phyloP scores from a whole-genome alignment of 2,113 vertebrate genomes.

The Macroglossus sobrinus region DNA sequence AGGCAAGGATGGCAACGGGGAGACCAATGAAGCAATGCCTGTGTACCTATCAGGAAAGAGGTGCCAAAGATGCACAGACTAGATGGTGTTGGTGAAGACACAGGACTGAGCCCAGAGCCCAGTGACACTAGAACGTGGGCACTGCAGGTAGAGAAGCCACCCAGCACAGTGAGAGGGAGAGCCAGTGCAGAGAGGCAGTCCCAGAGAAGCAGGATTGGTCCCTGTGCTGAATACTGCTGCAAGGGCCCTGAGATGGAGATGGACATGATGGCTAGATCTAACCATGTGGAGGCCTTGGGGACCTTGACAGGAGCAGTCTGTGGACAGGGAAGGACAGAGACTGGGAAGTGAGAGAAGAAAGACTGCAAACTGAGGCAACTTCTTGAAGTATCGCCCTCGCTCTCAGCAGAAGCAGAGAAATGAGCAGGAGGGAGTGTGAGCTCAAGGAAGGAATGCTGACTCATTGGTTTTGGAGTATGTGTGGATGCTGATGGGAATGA shows the following conservation, averaged over 20 bases:
- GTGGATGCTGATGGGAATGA: background rate
- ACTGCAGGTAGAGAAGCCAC: background rate
- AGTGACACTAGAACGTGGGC: background rate
- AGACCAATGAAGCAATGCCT: background rate
- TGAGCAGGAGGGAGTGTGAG: background rate
- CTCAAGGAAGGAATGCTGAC: background rate
- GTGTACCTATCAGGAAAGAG: background rate
- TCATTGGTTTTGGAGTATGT: background rate
- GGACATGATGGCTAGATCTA: accelerated
- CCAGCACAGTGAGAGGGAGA: background rate
- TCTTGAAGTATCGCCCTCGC: background rate
- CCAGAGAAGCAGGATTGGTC: accelerated
- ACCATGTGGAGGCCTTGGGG: accelerated
- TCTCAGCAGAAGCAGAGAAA: background rate
- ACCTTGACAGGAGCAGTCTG: background rate
- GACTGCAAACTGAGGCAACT: background rate
- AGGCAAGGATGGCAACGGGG: background rate
- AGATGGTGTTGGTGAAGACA: background rate
- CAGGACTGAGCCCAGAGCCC: background rate
- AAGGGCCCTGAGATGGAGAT: accelerated
- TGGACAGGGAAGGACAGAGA: background rate
- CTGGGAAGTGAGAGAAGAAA: background rate
- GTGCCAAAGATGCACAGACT: accelerated
- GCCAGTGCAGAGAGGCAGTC: background rate
- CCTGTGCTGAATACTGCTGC: accelerated